These are phyloP conservation scores for Oenanthe oenanthe DNA, from an alignment of 2,113 vertebrate genomes.

Conservation along the genomic window DNA sequence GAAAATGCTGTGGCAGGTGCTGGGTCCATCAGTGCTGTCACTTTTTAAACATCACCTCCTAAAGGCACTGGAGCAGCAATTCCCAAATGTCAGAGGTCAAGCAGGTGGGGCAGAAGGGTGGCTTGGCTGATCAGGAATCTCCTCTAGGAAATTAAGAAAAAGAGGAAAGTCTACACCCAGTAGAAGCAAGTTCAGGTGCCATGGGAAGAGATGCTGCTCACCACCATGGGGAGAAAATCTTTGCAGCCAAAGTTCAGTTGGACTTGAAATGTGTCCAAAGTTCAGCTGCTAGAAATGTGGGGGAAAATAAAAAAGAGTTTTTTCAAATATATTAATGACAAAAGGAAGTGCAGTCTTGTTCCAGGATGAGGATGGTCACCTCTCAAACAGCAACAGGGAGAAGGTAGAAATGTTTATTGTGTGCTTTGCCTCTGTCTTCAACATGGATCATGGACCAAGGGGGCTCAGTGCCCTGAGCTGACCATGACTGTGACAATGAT, in stretches of 20 bases:
- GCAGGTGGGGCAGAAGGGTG: not conserved
- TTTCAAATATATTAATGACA: not conserved
- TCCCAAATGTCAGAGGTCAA: not conserved
- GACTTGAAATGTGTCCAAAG: too few species aligned
- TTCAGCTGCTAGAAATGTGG: not conserved
- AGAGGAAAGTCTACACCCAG: not conserved
- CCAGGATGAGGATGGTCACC: not conserved
- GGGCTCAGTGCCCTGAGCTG: not conserved
- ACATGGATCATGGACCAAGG: accelerated
- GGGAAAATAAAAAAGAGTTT: not conserved
- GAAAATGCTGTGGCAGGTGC: not conserved
- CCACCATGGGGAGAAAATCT: not conserved
- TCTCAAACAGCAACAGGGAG: not conserved
- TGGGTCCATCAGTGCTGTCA: not conserved
- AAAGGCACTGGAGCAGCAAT: not conserved
- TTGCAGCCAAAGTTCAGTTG: not conserved
- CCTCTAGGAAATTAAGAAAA: not conserved
- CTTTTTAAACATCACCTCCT: not conserved
- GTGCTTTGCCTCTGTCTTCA: not conserved
- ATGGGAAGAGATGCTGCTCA: not conserved
- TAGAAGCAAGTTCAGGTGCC: not conserved
- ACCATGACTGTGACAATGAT: not conserved
- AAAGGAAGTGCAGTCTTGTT: not conserved
- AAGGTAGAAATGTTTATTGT: not conserved
- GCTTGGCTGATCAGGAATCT: not conserved